These are phyloP conservation scores for Gasterosteus nipponicus DNA, from an alignment of 2,113 vertebrate genomes.

Conservation along the genomic window DNA sequence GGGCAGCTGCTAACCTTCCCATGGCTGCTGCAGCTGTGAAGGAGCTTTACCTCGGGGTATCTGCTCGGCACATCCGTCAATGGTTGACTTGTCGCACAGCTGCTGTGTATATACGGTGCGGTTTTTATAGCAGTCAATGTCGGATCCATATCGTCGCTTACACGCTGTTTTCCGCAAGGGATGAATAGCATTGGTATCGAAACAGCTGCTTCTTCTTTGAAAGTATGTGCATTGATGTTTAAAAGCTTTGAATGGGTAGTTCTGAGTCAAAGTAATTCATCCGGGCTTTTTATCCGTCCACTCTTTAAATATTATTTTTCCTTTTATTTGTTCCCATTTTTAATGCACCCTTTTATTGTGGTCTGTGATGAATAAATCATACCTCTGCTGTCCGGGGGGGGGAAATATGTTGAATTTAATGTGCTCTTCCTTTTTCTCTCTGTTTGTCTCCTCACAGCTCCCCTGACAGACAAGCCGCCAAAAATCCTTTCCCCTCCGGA, in stretches of 20 bases:
- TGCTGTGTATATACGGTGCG: conserved; percentile 24
- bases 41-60: conserved; percentile 15
- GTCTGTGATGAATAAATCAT: conserved; percentile 61
- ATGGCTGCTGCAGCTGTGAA: conserved; percentile 40
- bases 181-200: conserved; percentile 18
- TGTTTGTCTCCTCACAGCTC: conserved; percentile 87
- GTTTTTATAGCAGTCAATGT: conserved; percentile 16
- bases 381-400: conserved; percentile 38
- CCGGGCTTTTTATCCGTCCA: conserved; percentile 28
- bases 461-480: conserved; percentile 96
- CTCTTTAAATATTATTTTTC: conserved; percentile 59
- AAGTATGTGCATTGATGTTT: conserved; percentile 48
- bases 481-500: conserved; percentile 94
- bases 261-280: conserved; percentile 44
- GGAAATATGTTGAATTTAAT: conserved; percentile 51
- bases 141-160: conserved; percentile 28
- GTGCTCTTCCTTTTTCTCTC: conserved; percentile 30
- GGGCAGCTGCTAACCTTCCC: conserved; percentile 27
- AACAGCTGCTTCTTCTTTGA: conserved; percentile 64
- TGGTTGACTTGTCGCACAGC: conserved; percentile 35
- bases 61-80: conserved; percentile 21
- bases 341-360: conserved; percentile 50
- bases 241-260: conserved; percentile 42
- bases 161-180: conserved; percentile 13
- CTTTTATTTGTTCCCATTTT: conserved; percentile 41